phyloP scores from a whole-genome alignment of 2,797 vertebrate genomes.

The Melanitta fusca region DNA sequence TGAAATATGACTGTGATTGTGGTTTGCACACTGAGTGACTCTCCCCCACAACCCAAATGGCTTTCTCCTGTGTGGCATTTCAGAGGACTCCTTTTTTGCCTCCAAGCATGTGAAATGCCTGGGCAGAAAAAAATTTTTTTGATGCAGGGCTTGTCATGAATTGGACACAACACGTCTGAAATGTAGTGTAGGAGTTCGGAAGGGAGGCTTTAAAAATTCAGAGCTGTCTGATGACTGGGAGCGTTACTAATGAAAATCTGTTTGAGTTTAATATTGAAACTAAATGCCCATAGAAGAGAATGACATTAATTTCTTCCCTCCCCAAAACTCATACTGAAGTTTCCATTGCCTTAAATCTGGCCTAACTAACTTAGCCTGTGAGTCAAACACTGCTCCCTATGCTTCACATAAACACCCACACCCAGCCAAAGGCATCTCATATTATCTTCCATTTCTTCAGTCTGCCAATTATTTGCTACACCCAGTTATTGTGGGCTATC shows the following conservation, averaged over 20 bases:
- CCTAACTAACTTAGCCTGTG: neutral
- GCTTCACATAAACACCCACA: neutral
- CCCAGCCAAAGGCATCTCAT: neutral
- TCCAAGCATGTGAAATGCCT: neutral
- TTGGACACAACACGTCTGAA: conserved; percentile 32
- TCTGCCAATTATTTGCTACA: neutral
- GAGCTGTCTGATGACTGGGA: conserved; percentile 6
- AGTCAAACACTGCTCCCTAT: conserved; percentile 9
- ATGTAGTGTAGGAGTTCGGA: conserved; percentile 17
- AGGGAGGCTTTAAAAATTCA: conserved; percentile 44
- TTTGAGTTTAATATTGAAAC: conserved; percentile 2
- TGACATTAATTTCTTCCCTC: neutral
- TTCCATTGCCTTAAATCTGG: neutral
- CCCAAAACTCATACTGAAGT: neutral
- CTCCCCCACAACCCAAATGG: conserved; percentile 27
- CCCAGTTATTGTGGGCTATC: neutral
- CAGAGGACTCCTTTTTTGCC: neutral
- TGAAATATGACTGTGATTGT: conserved; percentile 27
- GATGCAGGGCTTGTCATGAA: neutral
- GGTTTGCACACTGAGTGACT: conserved; percentile 22
- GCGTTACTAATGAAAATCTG: conserved; percentile 28
- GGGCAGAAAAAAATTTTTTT: neutral
- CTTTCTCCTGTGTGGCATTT: conserved; percentile 5
- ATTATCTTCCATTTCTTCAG: conserved; percentile 40
- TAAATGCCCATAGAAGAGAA: neutral